phyloP scores from a whole-genome alignment of 2,888 invertebrate species.

The Gisinianus flammeolus region DNA sequence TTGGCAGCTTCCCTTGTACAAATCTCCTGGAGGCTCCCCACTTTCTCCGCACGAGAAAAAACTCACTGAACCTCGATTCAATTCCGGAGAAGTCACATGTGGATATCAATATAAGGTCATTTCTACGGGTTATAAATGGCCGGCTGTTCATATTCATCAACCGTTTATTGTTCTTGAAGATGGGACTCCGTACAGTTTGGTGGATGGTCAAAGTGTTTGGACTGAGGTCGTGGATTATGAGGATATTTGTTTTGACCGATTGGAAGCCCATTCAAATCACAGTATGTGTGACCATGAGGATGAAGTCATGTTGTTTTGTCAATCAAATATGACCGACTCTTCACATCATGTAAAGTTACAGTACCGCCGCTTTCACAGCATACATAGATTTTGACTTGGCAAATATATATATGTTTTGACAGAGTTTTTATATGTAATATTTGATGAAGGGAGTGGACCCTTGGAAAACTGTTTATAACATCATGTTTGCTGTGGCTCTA shows the following conservation, averaged over 20 bases:
- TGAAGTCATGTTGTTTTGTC: not conserved
- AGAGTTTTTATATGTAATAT: not conserved
- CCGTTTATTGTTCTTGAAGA: not conserved
- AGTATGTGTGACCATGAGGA: not conserved
- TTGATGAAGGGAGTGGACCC: not conserved
- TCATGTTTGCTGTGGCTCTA: conserved; percentile 67
- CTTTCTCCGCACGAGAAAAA: not conserved
- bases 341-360: not conserved
- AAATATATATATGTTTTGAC: not conserved
- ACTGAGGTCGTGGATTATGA: not conserved
- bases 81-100: not conserved
- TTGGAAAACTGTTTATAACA: not conserved
- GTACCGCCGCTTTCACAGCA: too few relatives aligned
- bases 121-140: not conserved
- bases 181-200: not conserved
- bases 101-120: not conserved
- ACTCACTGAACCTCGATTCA: not conserved
- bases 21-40: not conserved
- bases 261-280: not conserved
- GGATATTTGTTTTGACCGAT: not conserved
- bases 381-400: too few relatives aligned
- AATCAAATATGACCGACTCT: not conserved
- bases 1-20: not conserved
- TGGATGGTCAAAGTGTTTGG: not conserved
- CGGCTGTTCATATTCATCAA: not conserved